Base-by-base conservation (phyloP, 1,140 invertebrate genomes). In the Pseudomyrmex dendroicus region DNA sequence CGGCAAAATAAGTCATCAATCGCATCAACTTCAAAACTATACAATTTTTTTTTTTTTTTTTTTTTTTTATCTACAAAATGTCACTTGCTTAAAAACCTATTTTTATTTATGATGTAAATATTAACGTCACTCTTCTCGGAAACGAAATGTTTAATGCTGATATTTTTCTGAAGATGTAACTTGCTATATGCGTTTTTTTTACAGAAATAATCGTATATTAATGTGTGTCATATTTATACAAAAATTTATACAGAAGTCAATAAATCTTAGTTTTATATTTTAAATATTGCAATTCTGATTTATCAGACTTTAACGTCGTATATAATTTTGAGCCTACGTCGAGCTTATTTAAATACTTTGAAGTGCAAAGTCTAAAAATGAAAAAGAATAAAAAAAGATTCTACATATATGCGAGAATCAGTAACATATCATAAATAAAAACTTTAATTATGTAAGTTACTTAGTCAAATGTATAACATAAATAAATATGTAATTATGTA, bases 341-440 rank as follows among this genome's bases (percentile, higher is more conserved):
- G 2, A 25, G 44, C 52, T 57, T 46, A 25, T 57, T 17, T 25
- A 7, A 17, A 35, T 48, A 59, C 35, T 70, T 5, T 25, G 46
- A 46, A 17, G 8, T 25, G 22, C 15, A 2, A 44, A 46, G 9
- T 9, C 9, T 8, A 62, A 12, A 76, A 54, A 46, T 1, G 9
- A 13, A 20, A 12, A 17, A n/a, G 5, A 68, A 35, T 35, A 35
- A 35, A 59, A 66, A 7, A 17, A 17, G 7, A 48, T 1, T 5
- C 54, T 57, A 13, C 13, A 25, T 12, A 46, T 7, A 46, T 80
- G 54, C 76, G 52, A 78, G 52, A 44, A 64, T 9, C 10, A 59
- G 20, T 44, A 59, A n/a, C 35, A 0, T 48, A 68, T 68, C 20
- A 46, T 52, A 22, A 68, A 46, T 13, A 25, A 44, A 35, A 35